phyloP scores from a whole-genome alignment of 2,888 invertebrate species.

The Mycalesis mineus region DNA sequence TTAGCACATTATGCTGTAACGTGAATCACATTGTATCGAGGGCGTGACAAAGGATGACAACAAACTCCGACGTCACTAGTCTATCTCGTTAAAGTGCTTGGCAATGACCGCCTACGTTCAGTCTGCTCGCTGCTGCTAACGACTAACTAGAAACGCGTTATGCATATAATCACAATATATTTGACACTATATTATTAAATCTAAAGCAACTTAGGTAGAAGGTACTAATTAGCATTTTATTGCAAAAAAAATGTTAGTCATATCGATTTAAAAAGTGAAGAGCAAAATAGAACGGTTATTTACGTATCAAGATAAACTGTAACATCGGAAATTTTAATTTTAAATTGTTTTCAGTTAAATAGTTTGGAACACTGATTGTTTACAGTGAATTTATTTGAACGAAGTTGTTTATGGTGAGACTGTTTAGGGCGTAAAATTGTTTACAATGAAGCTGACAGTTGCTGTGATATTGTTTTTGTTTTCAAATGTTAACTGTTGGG shows the following conservation, averaged over 20 bases:
- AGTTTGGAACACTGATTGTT: background rate
- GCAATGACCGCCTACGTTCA: constrained; percentile 16
- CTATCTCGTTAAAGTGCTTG: constrained; percentile 20
- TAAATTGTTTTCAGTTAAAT: background rate
- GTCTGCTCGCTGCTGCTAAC: constrained; percentile 1
- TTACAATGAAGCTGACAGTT: constrained; percentile 20
- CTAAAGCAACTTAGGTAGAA: too few relatives aligned
- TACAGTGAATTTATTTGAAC: background rate
- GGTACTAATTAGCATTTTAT: too few relatives aligned
- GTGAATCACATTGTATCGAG: constrained; percentile 4
- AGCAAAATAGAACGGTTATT: too few relatives aligned
- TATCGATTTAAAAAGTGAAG: too few relatives aligned
- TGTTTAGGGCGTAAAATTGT: background rate
- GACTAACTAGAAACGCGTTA: background rate
- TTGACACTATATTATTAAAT: too few relatives aligned
- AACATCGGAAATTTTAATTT: background rate
- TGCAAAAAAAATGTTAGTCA: too few relatives aligned
- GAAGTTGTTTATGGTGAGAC: background rate
- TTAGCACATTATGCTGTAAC: background rate
- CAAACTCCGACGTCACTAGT: constrained; percentile 15
- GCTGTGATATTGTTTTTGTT: constrained; percentile 23
- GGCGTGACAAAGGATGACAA: constrained; percentile 5
- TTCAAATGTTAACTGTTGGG: constrained; percentile 33
- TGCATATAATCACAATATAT: too few relatives aligned
- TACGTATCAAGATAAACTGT: too few relatives aligned